Percentiles rank a stretch among this genome's conserved stretches.
Evolutionary conservation across 2,888 invertebrate genomes (phyloP).

Genomic region (Cantharis lateralis): DNA sequence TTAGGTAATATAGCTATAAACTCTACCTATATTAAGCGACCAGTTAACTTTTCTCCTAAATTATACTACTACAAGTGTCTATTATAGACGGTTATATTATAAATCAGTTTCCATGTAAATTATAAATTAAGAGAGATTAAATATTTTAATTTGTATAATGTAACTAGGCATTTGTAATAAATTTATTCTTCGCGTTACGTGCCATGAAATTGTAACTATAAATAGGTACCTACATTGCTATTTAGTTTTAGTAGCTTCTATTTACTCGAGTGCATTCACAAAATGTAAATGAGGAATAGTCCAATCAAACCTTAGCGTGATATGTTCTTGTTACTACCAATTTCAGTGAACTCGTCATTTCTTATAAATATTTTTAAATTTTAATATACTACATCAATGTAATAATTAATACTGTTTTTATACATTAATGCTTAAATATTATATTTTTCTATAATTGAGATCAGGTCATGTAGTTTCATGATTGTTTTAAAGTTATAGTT

Average conservation of each 20-base stretch:
- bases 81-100: not conserved
- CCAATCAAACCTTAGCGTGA: conserved; percentile 19
- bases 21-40: not conserved
- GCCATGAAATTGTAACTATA: not conserved
- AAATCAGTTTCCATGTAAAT: not conserved
- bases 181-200: not conserved
- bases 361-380: too few species aligned
- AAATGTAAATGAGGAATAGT: conserved; percentile 15
- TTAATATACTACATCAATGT: too few species aligned
- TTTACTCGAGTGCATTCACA: conserved; percentile 6
- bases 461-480: too few species aligned
- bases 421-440: too few species aligned
- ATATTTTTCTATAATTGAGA: too few species aligned
- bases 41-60: not conserved
- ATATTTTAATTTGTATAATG: not conserved
- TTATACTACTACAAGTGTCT: not conserved
- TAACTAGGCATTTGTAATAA: not conserved
- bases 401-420: too few species aligned
- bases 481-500: too few species aligned
- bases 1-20: not conserved
- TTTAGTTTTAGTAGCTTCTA: not conserved
- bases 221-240: not conserved
- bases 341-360: not conserved
- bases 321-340: conserved; percentile 17
- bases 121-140: not conserved